Evolutionary conservation across 2,888 invertebrate genomes (phyloP).

Genomic region (Dicyrtoma fusca): DNA sequence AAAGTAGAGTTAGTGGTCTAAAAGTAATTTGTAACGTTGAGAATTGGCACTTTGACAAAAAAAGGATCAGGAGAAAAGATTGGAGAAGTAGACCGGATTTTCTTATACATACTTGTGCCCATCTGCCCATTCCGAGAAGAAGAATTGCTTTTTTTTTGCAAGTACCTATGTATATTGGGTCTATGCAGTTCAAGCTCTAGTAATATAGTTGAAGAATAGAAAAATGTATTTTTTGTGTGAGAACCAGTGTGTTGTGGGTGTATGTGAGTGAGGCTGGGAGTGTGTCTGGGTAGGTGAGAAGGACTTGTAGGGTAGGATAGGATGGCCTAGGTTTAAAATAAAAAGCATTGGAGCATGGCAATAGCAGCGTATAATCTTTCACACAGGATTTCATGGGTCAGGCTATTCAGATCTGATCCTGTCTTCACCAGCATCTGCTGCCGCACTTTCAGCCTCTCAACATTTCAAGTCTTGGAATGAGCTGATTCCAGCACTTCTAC

Average conservation of each 20-base stretch:
- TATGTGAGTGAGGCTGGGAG: neutral
- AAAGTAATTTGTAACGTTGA: constrained; percentile 29
- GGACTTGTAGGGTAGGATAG: constrained; percentile 3
- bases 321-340: constrained; percentile 5
- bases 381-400: constrained; percentile 39
- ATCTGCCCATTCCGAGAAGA: neutral
- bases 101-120: constrained; percentile 19
- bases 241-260: neutral
- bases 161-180: neutral
- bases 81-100: constrained; percentile 16
- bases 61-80: constrained; percentile 21
- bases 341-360: constrained; percentile 15
- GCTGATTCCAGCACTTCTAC: constrained; percentile 48
- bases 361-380: constrained; percentile 16
- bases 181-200: no score
- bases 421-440: constrained; percentile 35
- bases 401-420: constrained; percentile 44
- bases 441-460: constrained; percentile 42
- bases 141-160: neutral
- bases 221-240: no score
- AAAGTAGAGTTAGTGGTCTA: constrained; percentile 14
- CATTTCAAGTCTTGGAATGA: constrained; percentile 55
- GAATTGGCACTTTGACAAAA: constrained; percentile 38
- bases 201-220: no score
- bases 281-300: no score